Conservation (phyloP, 2,888 invertebrate species). For the Drosophila lutescens region DNA sequence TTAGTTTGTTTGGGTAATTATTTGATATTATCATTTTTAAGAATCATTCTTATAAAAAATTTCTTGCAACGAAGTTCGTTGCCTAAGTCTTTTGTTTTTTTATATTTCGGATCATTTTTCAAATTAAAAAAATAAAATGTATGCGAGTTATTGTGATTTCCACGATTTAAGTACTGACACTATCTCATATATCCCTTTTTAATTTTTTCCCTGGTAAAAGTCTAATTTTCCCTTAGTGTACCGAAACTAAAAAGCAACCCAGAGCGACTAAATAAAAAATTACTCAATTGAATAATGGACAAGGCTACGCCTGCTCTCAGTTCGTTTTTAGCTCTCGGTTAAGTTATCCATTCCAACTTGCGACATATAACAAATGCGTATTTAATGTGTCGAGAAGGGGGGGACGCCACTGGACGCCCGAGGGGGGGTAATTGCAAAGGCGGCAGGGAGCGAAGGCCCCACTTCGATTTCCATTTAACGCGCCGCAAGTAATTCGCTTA, state of each 20-base stretch:
- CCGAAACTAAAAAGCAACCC: conserved; percentile 5
- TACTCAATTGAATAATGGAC: conserved; percentile 64
- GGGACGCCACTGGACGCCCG: conserved; percentile 5
- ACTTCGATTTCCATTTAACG: conserved; percentile 72
- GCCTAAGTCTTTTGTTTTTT: conserved; percentile 44
- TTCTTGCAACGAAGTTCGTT: conserved; percentile 32
- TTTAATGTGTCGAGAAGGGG: conserved; percentile 75
- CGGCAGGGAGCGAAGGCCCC: conserved; percentile 1
- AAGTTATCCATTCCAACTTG: conserved; percentile 52
- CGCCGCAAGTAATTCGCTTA: conserved; percentile 61
- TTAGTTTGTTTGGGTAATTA: too few relatives aligned
- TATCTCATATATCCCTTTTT: not conserved
- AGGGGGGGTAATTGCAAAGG: conserved; percentile 20
- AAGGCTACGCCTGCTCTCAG: conserved; percentile 54
- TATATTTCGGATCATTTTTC: not conserved
- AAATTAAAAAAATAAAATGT: too few relatives aligned
- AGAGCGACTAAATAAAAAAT: conserved; percentile 33
- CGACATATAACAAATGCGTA: conserved; percentile 79
- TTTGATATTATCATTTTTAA: too few relatives aligned
- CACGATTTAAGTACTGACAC: not conserved
- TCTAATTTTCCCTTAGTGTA: conserved; percentile 8
- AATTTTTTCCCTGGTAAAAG: not conserved
- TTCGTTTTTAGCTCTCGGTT: conserved; percentile 28
- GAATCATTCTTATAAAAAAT: too few relatives aligned
- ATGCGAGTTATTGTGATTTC: too few relatives aligned